These are phyloP conservation scores for Meiosimyza decipiens DNA, from an alignment of 2,888 invertebrate species.

Conservation along the genomic window DNA sequence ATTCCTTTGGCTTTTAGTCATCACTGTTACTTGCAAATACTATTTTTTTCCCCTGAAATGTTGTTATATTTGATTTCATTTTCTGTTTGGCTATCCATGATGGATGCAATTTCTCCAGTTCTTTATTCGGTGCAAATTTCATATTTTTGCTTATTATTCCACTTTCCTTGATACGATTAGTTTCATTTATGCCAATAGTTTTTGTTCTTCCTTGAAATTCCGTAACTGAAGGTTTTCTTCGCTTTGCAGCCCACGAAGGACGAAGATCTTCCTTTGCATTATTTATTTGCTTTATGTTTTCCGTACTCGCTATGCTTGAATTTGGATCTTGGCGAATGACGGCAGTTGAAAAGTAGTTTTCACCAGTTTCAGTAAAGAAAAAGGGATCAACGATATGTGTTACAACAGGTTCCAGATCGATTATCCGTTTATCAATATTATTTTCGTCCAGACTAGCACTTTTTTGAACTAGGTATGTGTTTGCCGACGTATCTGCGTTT, in stretches of 20 bases:
- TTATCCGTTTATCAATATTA: not conserved
- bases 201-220: conserved; percentile 61
- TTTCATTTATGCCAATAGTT: conserved; percentile 56
- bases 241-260: conserved; percentile 64
- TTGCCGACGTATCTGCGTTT: no score
- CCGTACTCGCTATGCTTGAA: conserved; percentile 4
- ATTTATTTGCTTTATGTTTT: conserved; percentile 29
- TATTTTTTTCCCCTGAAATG: conserved; percentile 63
- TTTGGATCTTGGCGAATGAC: conserved; percentile 40
- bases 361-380: conserved; percentile 62
- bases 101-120: conserved; percentile 55
- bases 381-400: conserved; percentile 60
- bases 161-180: not conserved
- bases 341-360: conserved; percentile 62
- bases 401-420: conserved; percentile 30
- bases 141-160: not conserved
- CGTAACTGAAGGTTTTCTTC: conserved; percentile 56
- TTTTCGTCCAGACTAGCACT: no score
- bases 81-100: conserved; percentile 66
- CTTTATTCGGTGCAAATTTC: not conserved
- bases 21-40: conserved; percentile 55
- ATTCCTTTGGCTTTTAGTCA: conserved; percentile 27
- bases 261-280: conserved; percentile 47
- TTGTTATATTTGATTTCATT: conserved; percentile 58
- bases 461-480: no score